phyloP scores from a whole-genome alignment of 1,140 invertebrate species.

The Aphelenchoides besseyi region DNA sequence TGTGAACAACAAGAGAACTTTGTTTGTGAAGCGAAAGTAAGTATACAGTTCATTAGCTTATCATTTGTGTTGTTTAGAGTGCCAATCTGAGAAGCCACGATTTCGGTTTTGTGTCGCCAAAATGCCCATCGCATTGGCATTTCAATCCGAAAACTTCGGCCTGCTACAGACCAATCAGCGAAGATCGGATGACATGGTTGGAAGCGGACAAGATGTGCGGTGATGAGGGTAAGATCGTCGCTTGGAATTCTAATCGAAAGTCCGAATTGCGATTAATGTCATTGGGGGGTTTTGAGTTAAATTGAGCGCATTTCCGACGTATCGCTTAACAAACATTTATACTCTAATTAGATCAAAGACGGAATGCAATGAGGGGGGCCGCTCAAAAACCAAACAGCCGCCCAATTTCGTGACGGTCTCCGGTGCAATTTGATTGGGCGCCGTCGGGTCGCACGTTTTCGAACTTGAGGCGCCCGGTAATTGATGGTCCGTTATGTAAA shows the following conservation, averaged over 20 bases:
- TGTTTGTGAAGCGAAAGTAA: slow-evolving; percentile 45
- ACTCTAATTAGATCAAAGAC: slow-evolving; percentile 15
- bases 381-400: no score
- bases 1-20: slow-evolving; percentile 41
- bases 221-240: slow-evolving; percentile 34
- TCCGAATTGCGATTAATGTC: neutral
- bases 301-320: neutral
- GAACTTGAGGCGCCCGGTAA: neutral
- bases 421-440: neutral
- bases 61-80: no score
- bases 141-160: slow-evolving; percentile 37
- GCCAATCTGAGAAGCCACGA: neutral
- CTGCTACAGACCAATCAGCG: slow-evolving; percentile 39
- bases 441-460: slow-evolving; percentile 1
- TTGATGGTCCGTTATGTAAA: slow-evolving; percentile 7
- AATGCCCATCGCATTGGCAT: slow-evolving; percentile 37
- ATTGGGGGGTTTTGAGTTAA: no score
- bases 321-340: slow-evolving; percentile 1
- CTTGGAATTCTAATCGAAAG: slow-evolving; percentile 9
- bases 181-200: slow-evolving; percentile 42
- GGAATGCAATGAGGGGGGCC: neutral
- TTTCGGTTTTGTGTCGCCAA: slow-evolving; percentile 10
- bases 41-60: no score
- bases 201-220: slow-evolving; percentile 46
- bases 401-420: slow-evolving; percentile 8